These are phyloP conservation scores for Lysandra bellargus DNA, from an alignment of 2,888 invertebrate species.

Conservation along the genomic window DNA sequence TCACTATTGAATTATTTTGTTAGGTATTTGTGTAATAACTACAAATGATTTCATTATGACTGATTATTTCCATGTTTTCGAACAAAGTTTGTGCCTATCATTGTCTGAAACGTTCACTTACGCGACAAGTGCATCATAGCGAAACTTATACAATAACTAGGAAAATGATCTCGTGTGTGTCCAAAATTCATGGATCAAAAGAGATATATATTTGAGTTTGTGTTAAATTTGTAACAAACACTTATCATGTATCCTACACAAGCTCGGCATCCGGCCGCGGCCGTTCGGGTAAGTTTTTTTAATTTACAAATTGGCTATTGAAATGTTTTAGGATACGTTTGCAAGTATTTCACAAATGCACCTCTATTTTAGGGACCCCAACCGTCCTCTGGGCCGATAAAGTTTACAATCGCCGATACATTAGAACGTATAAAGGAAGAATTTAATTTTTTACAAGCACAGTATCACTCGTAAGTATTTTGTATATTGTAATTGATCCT, in stretches of 20 bases:
- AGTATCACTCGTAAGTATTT: slow-evolving; percentile 93
- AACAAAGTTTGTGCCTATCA: slow-evolving; percentile 78
- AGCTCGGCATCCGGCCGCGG: slow-evolving; percentile 87
- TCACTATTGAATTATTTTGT: slow-evolving; percentile 39
- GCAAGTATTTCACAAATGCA: slow-evolving; percentile 46
- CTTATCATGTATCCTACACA: slow-evolving; percentile 86
- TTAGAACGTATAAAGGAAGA: slow-evolving; percentile 98
- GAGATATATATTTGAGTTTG: slow-evolving; percentile 65
- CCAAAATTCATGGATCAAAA: slow-evolving; percentile 59
- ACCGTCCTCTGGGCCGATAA: slow-evolving; percentile 93
- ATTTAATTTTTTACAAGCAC: slow-evolving; percentile 96
- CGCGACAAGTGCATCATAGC: slow-evolving; percentile 70
- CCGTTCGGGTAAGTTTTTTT: slow-evolving; percentile 82
- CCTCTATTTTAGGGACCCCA: slow-evolving; percentile 85
- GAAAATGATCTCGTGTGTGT: slow-evolving; percentile 67
- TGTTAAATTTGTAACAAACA: slow-evolving; percentile 43
- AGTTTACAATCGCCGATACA: slow-evolving; percentile 95
- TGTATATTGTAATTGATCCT: slow-evolving; percentile 22
- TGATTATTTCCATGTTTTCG: slow-evolving; percentile 70
- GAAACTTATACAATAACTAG: slow-evolving; percentile 52
- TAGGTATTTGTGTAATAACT: slow-evolving; percentile 47
- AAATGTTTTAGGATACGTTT: slow-evolving; percentile 32
- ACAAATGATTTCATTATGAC: slow-evolving; percentile 67
- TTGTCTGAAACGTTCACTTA: slow-evolving; percentile 68
- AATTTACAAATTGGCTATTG: slow-evolving; percentile 30